These are phyloP conservation scores for Theropithecus gelada DNA, from an alignment of 2,113 vertebrate genomes.

Conservation along the genomic window DNA sequence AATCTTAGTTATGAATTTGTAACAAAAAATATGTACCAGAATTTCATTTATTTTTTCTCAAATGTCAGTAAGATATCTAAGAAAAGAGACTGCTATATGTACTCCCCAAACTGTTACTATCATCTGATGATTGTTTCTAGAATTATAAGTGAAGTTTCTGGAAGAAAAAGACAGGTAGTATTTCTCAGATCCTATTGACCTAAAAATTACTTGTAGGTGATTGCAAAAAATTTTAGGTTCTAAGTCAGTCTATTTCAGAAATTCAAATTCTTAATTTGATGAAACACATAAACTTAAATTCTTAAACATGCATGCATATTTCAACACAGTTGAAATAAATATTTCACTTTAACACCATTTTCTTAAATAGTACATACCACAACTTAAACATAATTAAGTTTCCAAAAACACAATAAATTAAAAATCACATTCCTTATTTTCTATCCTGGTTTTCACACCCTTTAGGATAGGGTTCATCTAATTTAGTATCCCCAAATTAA, in stretches of 20 bases:
- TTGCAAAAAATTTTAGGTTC: not conserved
- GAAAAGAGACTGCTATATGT: not conserved
- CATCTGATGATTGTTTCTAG: not conserved
- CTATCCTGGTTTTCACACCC: not conserved
- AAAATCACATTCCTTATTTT: not conserved
- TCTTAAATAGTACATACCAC: not conserved
- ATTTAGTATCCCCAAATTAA: not conserved
- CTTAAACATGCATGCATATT: not conserved
- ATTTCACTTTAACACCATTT: not conserved
- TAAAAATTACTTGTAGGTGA: not conserved
- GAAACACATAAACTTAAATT: not conserved
- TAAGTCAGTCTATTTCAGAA: not conserved
- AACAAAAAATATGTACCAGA: not conserved
- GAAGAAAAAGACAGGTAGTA: not conserved
- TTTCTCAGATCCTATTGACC: not conserved
- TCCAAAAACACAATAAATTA: not conserved
- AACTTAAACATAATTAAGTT: not conserved
- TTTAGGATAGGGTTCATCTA: not conserved
- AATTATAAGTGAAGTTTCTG: not conserved
- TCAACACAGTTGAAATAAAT: not conserved
- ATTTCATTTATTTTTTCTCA: not conserved
- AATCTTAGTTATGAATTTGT: not conserved
- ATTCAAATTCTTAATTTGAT: not conserved
- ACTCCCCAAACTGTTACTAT: not conserved
- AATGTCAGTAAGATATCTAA: not conserved